Conservation (phyloP, 1,140 invertebrate species). For the Philopotamus ludificatus region DNA sequence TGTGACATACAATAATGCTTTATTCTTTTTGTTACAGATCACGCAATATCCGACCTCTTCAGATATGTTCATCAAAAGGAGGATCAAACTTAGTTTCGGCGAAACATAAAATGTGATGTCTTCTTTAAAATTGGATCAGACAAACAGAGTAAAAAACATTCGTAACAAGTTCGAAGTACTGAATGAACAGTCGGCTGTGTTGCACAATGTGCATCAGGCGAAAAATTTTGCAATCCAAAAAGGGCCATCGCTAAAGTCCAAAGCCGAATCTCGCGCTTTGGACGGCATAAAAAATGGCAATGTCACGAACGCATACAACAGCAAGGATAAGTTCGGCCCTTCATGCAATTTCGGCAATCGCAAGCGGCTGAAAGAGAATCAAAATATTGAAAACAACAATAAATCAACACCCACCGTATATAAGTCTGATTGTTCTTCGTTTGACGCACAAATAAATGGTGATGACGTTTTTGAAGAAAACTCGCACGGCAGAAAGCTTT, state of each 20-base stretch:
- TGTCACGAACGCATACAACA: slow-evolving; percentile 42
- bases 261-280: background rate
- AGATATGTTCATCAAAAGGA: no score
- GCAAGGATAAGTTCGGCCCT: slow-evolving; percentile 37
- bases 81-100: no score
- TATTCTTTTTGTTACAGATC: no score
- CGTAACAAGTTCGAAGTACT: slow-evolving; percentile 55
- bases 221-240: slow-evolving; percentile 5
- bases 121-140: slow-evolving; percentile 43
- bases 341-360: slow-evolving; percentile 37
- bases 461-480: slow-evolving; percentile 36
- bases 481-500: slow-evolving; percentile 43
- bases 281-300: slow-evolving; percentile 39
- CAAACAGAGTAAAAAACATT: slow-evolving; percentile 55
- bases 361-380: slow-evolving; percentile 34
- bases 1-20: no score
- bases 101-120: no score
- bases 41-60: no score
- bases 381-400: background rate
- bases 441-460: slow-evolving; percentile 27
- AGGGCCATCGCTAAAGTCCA: background rate
- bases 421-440: slow-evolving; percentile 22
- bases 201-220: no score
- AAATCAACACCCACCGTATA: background rate
- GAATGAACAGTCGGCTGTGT: slow-evolving; percentile 24